Conservation (phyloP, 1,140 invertebrate species). For the Parapsyche elsis region DNA sequence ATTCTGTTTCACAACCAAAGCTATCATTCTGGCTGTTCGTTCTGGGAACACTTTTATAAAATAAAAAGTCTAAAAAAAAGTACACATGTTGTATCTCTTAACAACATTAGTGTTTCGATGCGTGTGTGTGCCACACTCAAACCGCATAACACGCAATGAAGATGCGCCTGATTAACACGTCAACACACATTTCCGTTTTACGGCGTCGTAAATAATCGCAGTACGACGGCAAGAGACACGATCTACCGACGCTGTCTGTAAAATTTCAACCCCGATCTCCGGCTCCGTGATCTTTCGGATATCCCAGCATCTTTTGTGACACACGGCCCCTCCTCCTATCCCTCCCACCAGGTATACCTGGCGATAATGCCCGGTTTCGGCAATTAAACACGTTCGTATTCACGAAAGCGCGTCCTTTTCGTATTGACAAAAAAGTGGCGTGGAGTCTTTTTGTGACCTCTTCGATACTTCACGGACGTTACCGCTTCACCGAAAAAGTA, state of each 20-base stretch:
- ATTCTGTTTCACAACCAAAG: too few relatives aligned
- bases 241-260: constrained; percentile 21
- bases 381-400: constrained; percentile 56
- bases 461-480: constrained; percentile 50
- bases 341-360: neutral
- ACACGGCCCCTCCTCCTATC: too few relatives aligned
- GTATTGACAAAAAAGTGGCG: constrained; percentile 39
- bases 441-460: constrained; percentile 37
- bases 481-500: constrained; percentile 43
- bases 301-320: neutral
- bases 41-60: too few relatives aligned
- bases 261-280: neutral
- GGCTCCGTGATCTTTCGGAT: neutral
- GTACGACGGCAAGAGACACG: neutral
- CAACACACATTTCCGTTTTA: constrained; percentile 46
- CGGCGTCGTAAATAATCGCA: constrained; percentile 45
- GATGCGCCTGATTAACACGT: constrained; percentile 47
- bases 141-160: neutral
- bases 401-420: constrained; percentile 35
- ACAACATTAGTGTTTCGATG: neutral
- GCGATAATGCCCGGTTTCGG: constrained; percentile 50
- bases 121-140: neutral
- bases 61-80: too few relatives aligned
- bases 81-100: neutral
- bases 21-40: too few relatives aligned